A percentile compares a stretch with the other conserved stretches of the same genome.
Evolutionary conservation across 92 coral and sea anemone species (phyloP).

Genomic region (Zoanthus gigantus): DNA sequence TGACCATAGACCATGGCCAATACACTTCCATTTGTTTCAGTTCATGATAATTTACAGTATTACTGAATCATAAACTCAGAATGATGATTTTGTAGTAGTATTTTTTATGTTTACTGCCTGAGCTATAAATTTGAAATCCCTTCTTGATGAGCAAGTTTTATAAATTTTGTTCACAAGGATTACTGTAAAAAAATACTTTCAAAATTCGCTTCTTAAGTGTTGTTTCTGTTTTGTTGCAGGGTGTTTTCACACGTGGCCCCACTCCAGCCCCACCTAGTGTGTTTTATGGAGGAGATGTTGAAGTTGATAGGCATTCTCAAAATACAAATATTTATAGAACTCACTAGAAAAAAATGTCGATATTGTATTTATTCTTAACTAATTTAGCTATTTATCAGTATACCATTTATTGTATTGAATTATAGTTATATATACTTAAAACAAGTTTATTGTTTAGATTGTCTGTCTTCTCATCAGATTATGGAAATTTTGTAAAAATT

Average conservation of each 20-base stretch:
- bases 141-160: no score
- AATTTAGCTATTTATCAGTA: background rate
- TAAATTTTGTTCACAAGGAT: no score
- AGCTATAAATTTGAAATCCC: no score
- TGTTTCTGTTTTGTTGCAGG: constrained; percentile 54
- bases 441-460: background rate
- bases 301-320: constrained; percentile 71
- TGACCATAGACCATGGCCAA: no score
- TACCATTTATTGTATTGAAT: background rate
- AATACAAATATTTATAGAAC: constrained; percentile 36
- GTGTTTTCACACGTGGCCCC: constrained; percentile 89
- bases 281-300: constrained; percentile 97
- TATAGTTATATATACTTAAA: background rate
- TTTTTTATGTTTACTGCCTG: no score
- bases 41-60: no score
- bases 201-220: background rate
- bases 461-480: background rate
- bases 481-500: background rate
- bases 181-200: no score
- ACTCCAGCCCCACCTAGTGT: constrained; percentile 79
- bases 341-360: background rate
- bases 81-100: no score
- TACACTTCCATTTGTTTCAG: no score
- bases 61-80: no score
- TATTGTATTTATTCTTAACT: background rate